These are phyloP conservation scores for Danaus plexippus DNA, from an alignment of 1,140 invertebrate species.

Conservation along the genomic window DNA sequence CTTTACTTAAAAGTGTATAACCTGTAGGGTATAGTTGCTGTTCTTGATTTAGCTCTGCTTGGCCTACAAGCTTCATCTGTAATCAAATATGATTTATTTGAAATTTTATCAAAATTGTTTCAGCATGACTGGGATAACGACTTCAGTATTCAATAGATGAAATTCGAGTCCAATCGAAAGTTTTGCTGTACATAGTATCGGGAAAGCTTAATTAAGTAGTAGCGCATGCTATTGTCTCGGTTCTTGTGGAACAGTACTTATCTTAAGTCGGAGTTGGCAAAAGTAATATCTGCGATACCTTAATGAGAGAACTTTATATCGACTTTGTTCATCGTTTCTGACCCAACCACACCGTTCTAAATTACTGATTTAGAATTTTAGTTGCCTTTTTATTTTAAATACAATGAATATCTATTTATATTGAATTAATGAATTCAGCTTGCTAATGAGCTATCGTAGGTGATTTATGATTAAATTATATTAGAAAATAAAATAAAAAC, in stretches of 20 bases:
- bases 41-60: slow-evolving; percentile 71
- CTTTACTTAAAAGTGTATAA: slow-evolving; percentile 31
- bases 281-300: slow-evolving; percentile 68
- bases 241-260: slow-evolving; percentile 65
- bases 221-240: slow-evolving; percentile 61
- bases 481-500: slow-evolving; percentile 6
- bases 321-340: slow-evolving; percentile 62
- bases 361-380: slow-evolving; percentile 19
- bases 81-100: slow-evolving; percentile 57
- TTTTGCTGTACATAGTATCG: slow-evolving; percentile 42
- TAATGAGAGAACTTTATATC: slow-evolving; percentile 69
- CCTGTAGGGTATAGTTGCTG: slow-evolving; percentile 66
- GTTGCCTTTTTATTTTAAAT: slow-evolving; percentile 17
- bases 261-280: slow-evolving; percentile 57
- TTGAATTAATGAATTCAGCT: too few species aligned
- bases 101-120: slow-evolving; percentile 17
- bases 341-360: slow-evolving; percentile 31
- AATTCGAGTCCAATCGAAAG: slow-evolving; percentile 25
- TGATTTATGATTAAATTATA: slow-evolving; percentile 1
- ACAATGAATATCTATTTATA: too few species aligned
- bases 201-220: slow-evolving; percentile 60
- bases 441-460: too few species aligned
- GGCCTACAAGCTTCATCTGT: slow-evolving; percentile 68
- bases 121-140: neutral
- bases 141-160: neutral